These are phyloP conservation scores for Solenopsis fugax DNA, from an alignment of 1,140 invertebrate species.

Conservation along the genomic window DNA sequence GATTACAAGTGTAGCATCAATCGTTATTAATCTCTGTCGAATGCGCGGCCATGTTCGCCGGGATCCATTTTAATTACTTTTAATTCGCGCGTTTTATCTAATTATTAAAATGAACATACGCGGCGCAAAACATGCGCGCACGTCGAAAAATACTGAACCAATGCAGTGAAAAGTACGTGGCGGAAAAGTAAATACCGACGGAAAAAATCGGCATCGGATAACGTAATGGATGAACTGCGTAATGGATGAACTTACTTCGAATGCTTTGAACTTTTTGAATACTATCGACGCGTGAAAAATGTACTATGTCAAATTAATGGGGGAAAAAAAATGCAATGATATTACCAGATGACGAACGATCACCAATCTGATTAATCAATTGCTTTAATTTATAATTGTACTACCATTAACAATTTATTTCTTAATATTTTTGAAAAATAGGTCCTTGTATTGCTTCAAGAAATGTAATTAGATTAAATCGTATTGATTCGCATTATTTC, in stretches of 20 bases:
- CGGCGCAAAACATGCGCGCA: constrained; percentile 37
- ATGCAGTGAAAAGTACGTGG: constrained; percentile 12
- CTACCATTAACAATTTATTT: neutral
- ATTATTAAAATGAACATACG: constrained; percentile 69
- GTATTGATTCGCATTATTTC: neutral
- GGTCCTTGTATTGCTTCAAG: neutral
- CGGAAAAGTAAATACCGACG: constrained; percentile 37
- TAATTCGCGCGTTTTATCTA: constrained; percentile 68
- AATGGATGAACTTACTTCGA: constrained; percentile 50
- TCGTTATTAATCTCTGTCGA: constrained; percentile 71
- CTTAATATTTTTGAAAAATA: neutral
- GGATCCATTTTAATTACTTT: constrained; percentile 73
- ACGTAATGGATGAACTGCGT: constrained; percentile 40
- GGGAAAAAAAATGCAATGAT: neutral
- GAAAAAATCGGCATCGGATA: constrained; percentile 28
- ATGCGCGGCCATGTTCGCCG: constrained; percentile 60
- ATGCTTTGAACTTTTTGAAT: constrained; percentile 24
- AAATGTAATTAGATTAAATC: neutral
- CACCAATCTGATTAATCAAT: neutral
- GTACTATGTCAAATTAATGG: neutral
- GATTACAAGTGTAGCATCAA: constrained; percentile 73
- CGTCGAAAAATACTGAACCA: constrained; percentile 44
- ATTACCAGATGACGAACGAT: neutral
- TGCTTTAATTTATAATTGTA: neutral
- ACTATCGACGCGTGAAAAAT: neutral